Evolutionary conservation across 2,797 vertebrate species (phyloP).

Genomic region (Borostomias antarcticus): DNA sequence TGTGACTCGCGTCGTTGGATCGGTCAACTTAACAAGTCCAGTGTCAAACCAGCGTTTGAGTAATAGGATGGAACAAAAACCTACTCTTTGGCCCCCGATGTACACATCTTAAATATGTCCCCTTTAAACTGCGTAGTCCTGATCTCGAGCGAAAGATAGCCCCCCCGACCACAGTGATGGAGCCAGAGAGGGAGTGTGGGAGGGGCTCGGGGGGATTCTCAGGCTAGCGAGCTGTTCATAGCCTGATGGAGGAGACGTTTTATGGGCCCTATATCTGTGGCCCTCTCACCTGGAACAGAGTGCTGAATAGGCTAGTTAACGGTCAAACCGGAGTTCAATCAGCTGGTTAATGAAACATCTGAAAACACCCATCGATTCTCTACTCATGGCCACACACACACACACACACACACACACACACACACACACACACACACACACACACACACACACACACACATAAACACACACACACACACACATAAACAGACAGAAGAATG

Average conservation of each 20-base stretch:
- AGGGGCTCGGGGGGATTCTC: no score
- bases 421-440: background rate
- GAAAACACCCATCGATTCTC: background rate
- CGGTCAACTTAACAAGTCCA: no score
- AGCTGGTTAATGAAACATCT: constrained; percentile 5
- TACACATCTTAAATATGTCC: no score
- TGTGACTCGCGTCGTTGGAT: no score
- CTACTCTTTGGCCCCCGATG: no score
- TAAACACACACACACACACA: constrained; percentile 11
- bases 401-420: constrained; percentile 7
- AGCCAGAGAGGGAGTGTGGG: no score
- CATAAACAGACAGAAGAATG: constrained; percentile 13
- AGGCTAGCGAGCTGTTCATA: background rate
- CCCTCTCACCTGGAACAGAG: background rate
- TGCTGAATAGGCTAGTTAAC: background rate
- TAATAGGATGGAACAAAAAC: no score
- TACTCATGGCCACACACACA: constrained; percentile 7
- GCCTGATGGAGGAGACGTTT: background rate
- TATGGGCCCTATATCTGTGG: background rate
- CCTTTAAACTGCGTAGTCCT: no score
- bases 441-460: constrained; percentile 18
- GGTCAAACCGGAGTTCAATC: background rate
- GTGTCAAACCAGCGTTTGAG: no score
- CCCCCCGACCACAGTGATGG: no score
- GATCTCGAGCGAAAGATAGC: no score